phyloP scores from a whole-genome alignment of 2,113 vertebrate genomes.

The Sturnira hondurensis region DNA sequence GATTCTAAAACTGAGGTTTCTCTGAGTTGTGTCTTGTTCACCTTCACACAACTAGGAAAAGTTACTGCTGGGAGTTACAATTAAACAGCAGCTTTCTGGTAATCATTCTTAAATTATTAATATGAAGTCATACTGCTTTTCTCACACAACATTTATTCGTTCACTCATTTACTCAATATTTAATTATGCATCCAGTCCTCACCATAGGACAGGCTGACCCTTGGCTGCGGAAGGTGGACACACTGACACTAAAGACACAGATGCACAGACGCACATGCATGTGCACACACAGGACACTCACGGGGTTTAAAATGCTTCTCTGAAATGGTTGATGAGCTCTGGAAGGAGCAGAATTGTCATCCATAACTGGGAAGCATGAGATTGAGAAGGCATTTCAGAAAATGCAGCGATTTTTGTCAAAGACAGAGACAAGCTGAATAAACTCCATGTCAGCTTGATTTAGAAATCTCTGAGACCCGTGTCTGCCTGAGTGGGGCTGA shows the following conservation, averaged over 20 bases:
- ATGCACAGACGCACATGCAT: no score
- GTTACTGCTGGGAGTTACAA: background rate
- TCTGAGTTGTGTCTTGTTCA: background rate
- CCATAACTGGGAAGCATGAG: background rate
- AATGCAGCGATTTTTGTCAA: background rate
- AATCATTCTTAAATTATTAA: background rate
- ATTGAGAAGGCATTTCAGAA: background rate
- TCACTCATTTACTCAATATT: background rate
- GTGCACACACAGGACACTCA: accelerated
- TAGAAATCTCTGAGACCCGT: background rate
- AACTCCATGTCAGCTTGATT: background rate
- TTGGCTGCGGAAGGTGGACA: background rate
- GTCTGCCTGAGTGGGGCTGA: background rate
- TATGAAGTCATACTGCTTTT: background rate
- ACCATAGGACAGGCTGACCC: background rate
- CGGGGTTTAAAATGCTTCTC: background rate
- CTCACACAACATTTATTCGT: background rate
- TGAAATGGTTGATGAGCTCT: background rate
- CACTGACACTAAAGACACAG: background rate
- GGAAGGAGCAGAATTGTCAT: background rate
- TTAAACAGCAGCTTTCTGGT: background rate
- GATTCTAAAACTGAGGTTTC: background rate
- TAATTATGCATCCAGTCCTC: background rate
- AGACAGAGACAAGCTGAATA: background rate
- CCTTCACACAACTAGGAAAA: background rate